Conservation (phyloP, 2,797 vertebrate species). For the Platalea minor region DNA sequence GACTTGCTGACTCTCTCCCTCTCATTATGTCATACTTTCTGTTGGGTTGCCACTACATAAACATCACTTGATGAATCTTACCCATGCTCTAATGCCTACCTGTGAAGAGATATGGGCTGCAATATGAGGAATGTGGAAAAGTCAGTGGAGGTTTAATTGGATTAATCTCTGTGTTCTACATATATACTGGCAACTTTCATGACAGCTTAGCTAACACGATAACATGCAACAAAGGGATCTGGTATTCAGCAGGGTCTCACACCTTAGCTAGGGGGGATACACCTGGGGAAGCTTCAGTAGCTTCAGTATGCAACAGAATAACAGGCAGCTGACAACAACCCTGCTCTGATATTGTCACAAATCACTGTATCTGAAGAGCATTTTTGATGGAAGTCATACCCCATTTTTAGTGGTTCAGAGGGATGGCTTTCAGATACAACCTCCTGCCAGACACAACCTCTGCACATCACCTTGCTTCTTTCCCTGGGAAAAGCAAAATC, state of each 20-base stretch:
- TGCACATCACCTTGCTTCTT: conserved; percentile 6
- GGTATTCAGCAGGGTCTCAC: conserved; percentile 68
- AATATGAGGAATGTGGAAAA: conserved; percentile 72
- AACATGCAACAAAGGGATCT: conserved; percentile 63
- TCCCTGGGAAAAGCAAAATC: conserved; percentile 30
- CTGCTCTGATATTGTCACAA: conserved; percentile 61
- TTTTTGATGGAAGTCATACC: conserved; percentile 48
- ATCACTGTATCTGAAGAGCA: background rate
- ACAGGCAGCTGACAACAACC: conserved; percentile 66
- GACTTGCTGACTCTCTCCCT: background rate
- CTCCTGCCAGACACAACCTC: background rate
- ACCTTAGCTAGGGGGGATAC: conserved; percentile 76
- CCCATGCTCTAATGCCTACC: background rate
- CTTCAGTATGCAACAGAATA: conserved; percentile 54
- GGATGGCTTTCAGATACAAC: conserved; percentile 42
- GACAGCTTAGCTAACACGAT: conserved; percentile 74
- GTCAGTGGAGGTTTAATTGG: conserved; percentile 78
- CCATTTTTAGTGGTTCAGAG: conserved; percentile 46
- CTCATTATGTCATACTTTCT: background rate
- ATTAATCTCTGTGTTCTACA: conserved; percentile 72
- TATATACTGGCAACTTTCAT: conserved; percentile 50
- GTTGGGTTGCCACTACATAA: background rate
- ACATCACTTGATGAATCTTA: background rate
- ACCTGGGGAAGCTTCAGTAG: conserved; percentile 76
- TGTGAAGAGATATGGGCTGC: conserved; percentile 20